phyloP scores from a whole-genome alignment of 2,797 vertebrate genomes.

The Catharus ustulatus region DNA sequence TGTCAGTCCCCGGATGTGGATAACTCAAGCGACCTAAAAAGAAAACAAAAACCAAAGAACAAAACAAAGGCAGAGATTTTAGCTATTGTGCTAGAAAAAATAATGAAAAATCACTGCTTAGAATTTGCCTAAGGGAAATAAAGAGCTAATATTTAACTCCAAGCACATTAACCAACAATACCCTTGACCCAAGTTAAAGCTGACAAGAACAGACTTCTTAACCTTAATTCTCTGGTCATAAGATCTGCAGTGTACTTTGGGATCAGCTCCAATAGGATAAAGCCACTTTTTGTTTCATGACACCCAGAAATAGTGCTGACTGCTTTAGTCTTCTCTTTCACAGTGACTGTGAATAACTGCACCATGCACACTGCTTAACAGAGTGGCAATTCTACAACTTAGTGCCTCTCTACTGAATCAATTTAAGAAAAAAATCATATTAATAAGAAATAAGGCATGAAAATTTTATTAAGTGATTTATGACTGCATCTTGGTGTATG shows the following conservation, averaged over 20 bases:
- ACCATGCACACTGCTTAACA: conserved; percentile 38
- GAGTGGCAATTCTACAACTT: background rate
- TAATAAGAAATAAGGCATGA: background rate
- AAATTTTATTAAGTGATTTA: background rate
- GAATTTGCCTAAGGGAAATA: conserved; percentile 58
- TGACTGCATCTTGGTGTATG: background rate
- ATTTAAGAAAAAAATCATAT: background rate
- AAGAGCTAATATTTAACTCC: conserved; percentile 69
- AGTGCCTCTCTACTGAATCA: background rate
- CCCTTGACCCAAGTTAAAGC: conserved; percentile 67
- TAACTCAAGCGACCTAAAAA: conserved; percentile 93
- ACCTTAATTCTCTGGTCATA: conserved; percentile 66
- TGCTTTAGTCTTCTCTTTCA: conserved; percentile 47
- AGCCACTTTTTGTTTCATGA: conserved; percentile 63
- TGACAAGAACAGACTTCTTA: conserved; percentile 70
- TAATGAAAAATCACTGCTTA: background rate
- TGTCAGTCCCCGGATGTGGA: conserved; percentile 93
- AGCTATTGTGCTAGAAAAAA: background rate
- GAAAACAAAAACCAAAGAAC: conserved; percentile 36
- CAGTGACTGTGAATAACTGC: conserved; percentile 46
- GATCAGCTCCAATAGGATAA: conserved; percentile 67
- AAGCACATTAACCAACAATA: conserved; percentile 66
- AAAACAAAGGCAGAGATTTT: conserved; percentile 27
- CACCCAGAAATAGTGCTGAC: conserved; percentile 63
- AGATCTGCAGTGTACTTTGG: conserved; percentile 66